Conservation (phyloP, 2,797 vertebrate genomes). For the Saxicola maurus region DNA sequence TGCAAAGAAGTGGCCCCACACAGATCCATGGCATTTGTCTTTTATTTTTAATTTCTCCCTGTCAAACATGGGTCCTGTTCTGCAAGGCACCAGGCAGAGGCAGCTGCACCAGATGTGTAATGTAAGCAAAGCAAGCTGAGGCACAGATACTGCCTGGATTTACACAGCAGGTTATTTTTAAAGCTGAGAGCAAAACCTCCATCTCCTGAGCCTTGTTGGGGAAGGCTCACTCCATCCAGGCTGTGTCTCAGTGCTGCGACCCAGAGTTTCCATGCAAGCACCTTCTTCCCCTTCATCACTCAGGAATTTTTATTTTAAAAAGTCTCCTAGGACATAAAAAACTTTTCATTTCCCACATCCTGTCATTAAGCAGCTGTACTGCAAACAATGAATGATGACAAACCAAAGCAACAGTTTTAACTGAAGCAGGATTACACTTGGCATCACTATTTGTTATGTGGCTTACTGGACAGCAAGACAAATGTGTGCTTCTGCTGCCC, state of each 20-base stretch:
- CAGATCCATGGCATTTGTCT: neutral
- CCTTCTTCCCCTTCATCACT: neutral
- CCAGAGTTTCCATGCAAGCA: neutral
- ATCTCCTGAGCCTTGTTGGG: neutral
- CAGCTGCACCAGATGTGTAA: neutral
- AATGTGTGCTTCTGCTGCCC: conserved; percentile 22
- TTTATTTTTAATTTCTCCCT: neutral
- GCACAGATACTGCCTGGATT: neutral
- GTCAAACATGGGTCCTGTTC: neutral
- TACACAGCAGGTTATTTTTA: conserved; percentile 28
- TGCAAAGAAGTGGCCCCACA: neutral
- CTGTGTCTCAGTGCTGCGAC: rapidly evolving
- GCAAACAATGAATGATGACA: conserved; percentile 57
- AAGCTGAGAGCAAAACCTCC: neutral
- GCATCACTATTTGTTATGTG: conserved; percentile 17
- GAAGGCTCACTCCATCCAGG: neutral
- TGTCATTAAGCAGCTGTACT: conserved; percentile 48
- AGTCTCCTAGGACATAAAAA: conserved; percentile 19
- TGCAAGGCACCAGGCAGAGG: neutral
- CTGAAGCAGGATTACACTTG: conserved; percentile 36
- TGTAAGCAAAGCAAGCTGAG: neutral
- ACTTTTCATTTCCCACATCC: conserved; percentile 36
- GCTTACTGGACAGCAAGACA: conserved; percentile 54
- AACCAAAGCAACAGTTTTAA: conserved; percentile 43
- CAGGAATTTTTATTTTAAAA: conserved; percentile 36